Evolutionary conservation across 2,888 invertebrate genomes (phyloP).

Genomic region (Conops quadrifasciatus): DNA sequence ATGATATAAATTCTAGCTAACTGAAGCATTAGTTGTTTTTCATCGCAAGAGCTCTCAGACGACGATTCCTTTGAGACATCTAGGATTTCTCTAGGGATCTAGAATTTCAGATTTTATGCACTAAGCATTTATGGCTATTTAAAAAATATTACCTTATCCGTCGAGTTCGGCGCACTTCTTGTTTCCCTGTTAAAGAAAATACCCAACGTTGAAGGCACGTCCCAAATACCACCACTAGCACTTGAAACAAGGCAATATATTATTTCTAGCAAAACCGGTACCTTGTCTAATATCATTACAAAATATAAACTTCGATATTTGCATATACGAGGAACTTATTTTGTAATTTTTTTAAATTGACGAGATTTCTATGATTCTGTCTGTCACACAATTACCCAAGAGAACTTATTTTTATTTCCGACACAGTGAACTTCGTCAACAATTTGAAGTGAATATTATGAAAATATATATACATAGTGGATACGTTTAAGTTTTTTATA

Average conservation of each 20-base stretch:
- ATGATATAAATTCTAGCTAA: slow-evolving; percentile 67
- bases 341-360: slow-evolving; percentile 12
- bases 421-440: slow-evolving; percentile 15
- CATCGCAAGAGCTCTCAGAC: slow-evolving; percentile 54
- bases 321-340: too few species aligned
- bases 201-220: background rate
- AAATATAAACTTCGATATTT: background rate
- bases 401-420: slow-evolving; percentile 17
- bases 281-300: slow-evolving; percentile 14
- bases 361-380: slow-evolving; percentile 1
- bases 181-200: slow-evolving; percentile 12
- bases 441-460: too few species aligned
- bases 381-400: slow-evolving; percentile 26
- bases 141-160: slow-evolving; percentile 13
- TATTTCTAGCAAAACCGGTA: background rate
- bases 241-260: slow-evolving; percentile 1
- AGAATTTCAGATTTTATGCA: slow-evolving; percentile 5
- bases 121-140: background rate
- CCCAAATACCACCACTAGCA: slow-evolving; percentile 5
- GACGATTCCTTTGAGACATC: background rate
- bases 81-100: too few species aligned
- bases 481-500: background rate
- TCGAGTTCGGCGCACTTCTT: slow-evolving; percentile 1
- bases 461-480: too few species aligned
- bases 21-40: slow-evolving; percentile 66